A percentile compares a stretch with the other conserved stretches of the same genome.
Evolutionary conservation across 1,140 invertebrate species (phyloP).

Genomic region (Rhopalosiphum maidis): DNA sequence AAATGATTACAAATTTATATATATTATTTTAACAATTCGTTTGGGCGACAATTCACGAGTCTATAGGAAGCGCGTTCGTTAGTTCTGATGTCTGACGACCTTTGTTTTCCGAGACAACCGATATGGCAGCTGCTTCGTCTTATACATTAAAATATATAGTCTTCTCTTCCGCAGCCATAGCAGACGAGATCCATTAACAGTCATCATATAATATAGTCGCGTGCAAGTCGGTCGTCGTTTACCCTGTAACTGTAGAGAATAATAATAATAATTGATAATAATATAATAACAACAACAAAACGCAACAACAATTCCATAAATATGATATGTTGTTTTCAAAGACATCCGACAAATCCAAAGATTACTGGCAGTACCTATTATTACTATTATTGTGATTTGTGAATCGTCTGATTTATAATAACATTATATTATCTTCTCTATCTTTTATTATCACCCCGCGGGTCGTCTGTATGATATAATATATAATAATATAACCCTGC

Average conservation of each 20-base stretch:
- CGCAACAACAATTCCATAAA: not conserved
- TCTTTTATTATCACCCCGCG: conserved; percentile 18
- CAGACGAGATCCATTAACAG: not conserved
- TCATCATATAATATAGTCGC: not conserved
- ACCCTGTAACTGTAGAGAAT: conserved; percentile 37
- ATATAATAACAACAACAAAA: not conserved
- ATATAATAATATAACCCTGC: not conserved
- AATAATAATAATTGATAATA: not conserved
- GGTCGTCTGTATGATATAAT: not conserved
- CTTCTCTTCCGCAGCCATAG: not conserved
- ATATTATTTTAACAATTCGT: conserved; percentile 6
- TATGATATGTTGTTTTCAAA: conserved; percentile 17
- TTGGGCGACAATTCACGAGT: not conserved
- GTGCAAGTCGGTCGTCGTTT: not conserved
- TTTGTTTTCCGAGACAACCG: not conserved
- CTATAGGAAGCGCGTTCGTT: not conserved
- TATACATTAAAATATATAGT: not conserved
- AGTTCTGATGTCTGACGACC: not conserved
- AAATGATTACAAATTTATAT: not conserved
- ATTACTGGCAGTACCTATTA: not conserved
- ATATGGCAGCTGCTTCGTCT: not conserved
- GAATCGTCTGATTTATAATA: not conserved
- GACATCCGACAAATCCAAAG: not conserved
- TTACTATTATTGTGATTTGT: not conserved
- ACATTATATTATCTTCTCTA: not conserved